These are phyloP conservation scores for Orthosia cruda DNA, from an alignment of 2,888 invertebrate species.

Conservation along the genomic window DNA sequence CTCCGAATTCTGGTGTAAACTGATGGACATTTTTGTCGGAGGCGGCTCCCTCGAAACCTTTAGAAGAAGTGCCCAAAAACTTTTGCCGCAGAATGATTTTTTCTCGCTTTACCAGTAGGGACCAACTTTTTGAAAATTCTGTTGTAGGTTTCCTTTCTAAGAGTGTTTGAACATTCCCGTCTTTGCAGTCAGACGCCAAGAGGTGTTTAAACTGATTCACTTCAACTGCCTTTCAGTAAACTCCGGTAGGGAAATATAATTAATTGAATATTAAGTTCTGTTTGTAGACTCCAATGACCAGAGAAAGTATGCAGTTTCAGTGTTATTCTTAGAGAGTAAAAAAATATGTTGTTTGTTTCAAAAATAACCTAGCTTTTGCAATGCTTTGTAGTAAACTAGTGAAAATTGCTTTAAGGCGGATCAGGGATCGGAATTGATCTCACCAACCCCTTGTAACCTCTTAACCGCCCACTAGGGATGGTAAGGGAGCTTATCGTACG, in stretches of 20 bases:
- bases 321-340: neutral
- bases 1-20: slow-evolving; percentile 70
- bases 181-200: neutral
- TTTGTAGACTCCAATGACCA: neutral
- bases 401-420: neutral
- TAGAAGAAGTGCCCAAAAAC: slow-evolving; percentile 70
- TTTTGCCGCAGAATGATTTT: slow-evolving; percentile 67
- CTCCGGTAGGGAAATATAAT: neutral
- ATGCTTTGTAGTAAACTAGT: neutral
- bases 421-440: slow-evolving; percentile 5
- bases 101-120: slow-evolving; percentile 46
- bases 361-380: neutral
- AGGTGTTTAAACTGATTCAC: slow-evolving; percentile 41
- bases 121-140: slow-evolving; percentile 35
- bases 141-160: slow-evolving; percentile 8
- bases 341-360: neutral
- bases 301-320: no score
- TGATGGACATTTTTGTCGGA: slow-evolving; percentile 76
- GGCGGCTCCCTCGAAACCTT: slow-evolving; percentile 76
- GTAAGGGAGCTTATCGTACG: neutral
- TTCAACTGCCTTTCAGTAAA: slow-evolving; percentile 16
- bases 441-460: neutral
- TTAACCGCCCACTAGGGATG: neutral
- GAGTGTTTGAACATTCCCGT: slow-evolving; percentile 1
- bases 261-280: neutral